A percentile compares a stretch with the other conserved stretches of the same genome.
Evolutionary conservation across 2,888 invertebrate genomes (phyloP).

Genomic region (Folsomia manolachei): DNA sequence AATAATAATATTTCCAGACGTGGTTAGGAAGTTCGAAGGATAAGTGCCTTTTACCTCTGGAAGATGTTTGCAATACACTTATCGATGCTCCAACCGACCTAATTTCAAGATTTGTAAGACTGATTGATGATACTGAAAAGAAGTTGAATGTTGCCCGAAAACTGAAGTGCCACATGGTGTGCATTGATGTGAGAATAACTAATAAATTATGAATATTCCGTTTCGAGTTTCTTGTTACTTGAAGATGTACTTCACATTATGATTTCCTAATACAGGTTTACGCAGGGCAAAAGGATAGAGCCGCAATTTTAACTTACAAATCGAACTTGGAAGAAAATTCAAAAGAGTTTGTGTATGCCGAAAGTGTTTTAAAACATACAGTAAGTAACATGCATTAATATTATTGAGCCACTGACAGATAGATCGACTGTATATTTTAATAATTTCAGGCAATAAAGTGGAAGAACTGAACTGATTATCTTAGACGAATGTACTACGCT

Average conservation of each 20-base stretch:
- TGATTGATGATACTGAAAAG: conserved; percentile 60
- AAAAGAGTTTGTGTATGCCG: conserved; percentile 71
- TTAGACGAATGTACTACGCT: neutral
- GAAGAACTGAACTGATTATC: conserved; percentile 56
- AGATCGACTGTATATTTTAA: conserved; percentile 22
- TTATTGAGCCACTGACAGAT: neutral
- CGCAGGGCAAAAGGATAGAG: conserved; percentile 64
- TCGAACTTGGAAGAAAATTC: conserved; percentile 63
- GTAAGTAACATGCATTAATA: conserved; percentile 50
- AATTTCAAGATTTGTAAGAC: conserved; percentile 61
- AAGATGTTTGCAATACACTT: conserved; percentile 56
- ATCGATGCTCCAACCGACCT: conserved; percentile 55
- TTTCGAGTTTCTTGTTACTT: neutral
- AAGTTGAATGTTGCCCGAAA: conserved; percentile 63
- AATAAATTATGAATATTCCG: neutral
- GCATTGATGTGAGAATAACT: conserved; percentile 60
- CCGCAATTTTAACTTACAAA: conserved; percentile 64
- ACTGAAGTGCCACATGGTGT: conserved; percentile 65
- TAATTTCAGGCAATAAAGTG: conserved; percentile 58
- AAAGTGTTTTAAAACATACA: conserved; percentile 63
- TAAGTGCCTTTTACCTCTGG: conserved; percentile 56
- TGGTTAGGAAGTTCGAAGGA: conserved; percentile 57
- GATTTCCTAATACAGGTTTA: conserved; percentile 55
- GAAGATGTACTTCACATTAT: conserved; percentile 20
- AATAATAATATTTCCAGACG: conserved; percentile 54